Base-by-base conservation (phyloP, 2,797 vertebrate genomes). In the Halcyon leucocephala region DNA sequence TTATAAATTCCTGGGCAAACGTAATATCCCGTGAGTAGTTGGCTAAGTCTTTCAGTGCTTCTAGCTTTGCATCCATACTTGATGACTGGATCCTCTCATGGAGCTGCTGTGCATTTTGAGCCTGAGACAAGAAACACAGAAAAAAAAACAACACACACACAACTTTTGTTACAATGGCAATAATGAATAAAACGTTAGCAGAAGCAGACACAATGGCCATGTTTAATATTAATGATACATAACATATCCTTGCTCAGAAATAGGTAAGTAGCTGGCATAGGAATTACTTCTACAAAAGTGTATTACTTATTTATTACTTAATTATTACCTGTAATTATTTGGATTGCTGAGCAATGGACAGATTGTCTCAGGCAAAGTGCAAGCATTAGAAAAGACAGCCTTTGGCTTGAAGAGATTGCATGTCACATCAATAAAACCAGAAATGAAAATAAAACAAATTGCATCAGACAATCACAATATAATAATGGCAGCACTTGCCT, bases 31-130 rank as follows among this genome's bases (percentile, higher is more conserved):
- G 97, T 21, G 99, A 99, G 1, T 99, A 99, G 62, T 98, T 99
- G 96, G 99, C 99, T 96, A 99, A 97, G 91, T 99, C 99, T 97
- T 99, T 99, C 97, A 99, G 98, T 19, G 99, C 98, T 93, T 99
- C 99, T 96, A 99, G 98, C 95, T 99, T 99, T n/a, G 99, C 98
- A 20, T 99, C 99, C 99, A 99, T 99, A 95, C 99, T 99, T n/a
- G 99, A 99, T 4, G 99, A 99, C 95, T 99, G 99, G 97, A 99
- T 99, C 54, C 98, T 98, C 67, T 99, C 99, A 9, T 99, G 99
- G 58, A 99, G 99, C 97, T 99, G 98, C 92, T 98, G 95, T 13
- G 99, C 99, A 11, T 98, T 99, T 96, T 99, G 99, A 94, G 99
- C 98, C 99, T 99, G 70, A 70, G 55, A 93, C 89, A 90, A 11